Evolutionary conservation across 2,888 invertebrate species (phyloP).

Genomic region (Cryptocheilus praepositus): DNA sequence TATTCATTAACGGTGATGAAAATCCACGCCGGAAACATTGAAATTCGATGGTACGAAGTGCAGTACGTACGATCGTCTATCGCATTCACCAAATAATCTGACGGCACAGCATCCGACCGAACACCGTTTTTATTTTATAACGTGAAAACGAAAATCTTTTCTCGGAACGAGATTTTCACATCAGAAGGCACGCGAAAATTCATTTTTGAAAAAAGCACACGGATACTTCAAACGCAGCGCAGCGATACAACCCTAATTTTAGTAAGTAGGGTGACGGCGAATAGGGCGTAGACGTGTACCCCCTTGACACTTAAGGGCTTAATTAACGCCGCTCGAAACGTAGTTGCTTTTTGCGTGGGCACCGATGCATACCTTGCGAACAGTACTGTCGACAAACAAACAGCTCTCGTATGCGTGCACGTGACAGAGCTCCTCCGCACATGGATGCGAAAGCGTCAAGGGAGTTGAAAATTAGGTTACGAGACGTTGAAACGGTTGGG

Average conservation of each 20-base stretch:
- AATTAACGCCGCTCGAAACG: slow-evolving; percentile 52
- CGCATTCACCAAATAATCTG: no score
- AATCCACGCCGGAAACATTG: no score
- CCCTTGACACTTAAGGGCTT: slow-evolving; percentile 46
- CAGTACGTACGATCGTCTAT: no score
- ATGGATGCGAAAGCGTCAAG: slow-evolving; percentile 40
- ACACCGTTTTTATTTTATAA: no score
- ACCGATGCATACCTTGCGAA: slow-evolving; percentile 39
- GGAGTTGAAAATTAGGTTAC: slow-evolving; percentile 64
- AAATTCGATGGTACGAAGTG: no score
- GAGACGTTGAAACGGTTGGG: slow-evolving; percentile 51
- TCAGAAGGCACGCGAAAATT: no score
- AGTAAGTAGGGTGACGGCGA: slow-evolving; percentile 30
- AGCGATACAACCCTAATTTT: slow-evolving; percentile 46
- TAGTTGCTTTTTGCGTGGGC: slow-evolving; percentile 46
- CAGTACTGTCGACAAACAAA: slow-evolving; percentile 16
- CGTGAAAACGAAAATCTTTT: no score
- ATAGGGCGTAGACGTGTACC: slow-evolving; percentile 27
- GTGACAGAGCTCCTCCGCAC: slow-evolving; percentile 27
- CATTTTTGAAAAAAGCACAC: no score
- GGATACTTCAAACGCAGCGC: not conserved
- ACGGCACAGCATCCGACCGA: no score
- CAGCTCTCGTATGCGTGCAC: slow-evolving; percentile 29
- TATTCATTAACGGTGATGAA: no score
- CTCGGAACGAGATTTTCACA: no score